Percentiles rank a stretch among this genome's conserved stretches.
These are phyloP conservation scores for Macrosteles quadrilineatus DNA, from an alignment of 1,140 invertebrate species.

Conservation along the genomic window DNA sequence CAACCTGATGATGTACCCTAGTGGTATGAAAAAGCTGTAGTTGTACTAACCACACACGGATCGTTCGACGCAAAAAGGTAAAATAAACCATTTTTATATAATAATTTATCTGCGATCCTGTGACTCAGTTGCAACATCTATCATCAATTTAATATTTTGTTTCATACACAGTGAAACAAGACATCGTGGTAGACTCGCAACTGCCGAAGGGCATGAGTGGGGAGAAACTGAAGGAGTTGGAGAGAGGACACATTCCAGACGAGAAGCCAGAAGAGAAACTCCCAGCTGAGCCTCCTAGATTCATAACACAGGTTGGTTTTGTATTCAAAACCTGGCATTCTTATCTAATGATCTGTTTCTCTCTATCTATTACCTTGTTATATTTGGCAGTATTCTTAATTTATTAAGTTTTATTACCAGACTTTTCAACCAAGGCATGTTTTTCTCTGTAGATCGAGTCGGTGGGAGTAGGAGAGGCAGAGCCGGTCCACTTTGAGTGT, in stretches of 20 bases:
- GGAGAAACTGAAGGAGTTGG: slow-evolving; percentile 90
- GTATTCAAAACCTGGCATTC: too few species aligned
- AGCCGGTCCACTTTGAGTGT: slow-evolving; percentile 93
- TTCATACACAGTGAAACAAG: slow-evolving; percentile 77
- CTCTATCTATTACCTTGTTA: too few species aligned
- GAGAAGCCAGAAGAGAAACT: slow-evolving; percentile 65
- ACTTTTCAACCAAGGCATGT: too few species aligned
- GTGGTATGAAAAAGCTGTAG: too few species aligned
- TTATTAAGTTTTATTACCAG: background rate
- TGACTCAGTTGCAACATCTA: too few species aligned
- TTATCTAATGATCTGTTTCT: too few species aligned
- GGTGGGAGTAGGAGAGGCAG: slow-evolving; percentile 80
- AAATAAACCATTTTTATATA: too few species aligned
- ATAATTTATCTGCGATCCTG: too few species aligned
- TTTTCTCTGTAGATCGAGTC: slow-evolving; percentile 69
- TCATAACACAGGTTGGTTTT: slow-evolving; percentile 66
- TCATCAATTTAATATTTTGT: too few species aligned
- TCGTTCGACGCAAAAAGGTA: too few species aligned
- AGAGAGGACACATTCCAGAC: slow-evolving; percentile 75
- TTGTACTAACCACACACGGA: too few species aligned
- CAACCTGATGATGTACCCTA: too few species aligned
- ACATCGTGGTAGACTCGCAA: slow-evolving; percentile 88
- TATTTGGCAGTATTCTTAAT: background rate
- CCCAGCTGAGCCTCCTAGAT: slow-evolving; percentile 73
- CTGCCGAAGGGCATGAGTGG: slow-evolving; percentile 90